Percentiles rank a stretch among this genome's conserved stretches.
phyloP scores from a whole-genome alignment of 2,797 vertebrate genomes.

The Lepilemur ruficaudatus region DNA sequence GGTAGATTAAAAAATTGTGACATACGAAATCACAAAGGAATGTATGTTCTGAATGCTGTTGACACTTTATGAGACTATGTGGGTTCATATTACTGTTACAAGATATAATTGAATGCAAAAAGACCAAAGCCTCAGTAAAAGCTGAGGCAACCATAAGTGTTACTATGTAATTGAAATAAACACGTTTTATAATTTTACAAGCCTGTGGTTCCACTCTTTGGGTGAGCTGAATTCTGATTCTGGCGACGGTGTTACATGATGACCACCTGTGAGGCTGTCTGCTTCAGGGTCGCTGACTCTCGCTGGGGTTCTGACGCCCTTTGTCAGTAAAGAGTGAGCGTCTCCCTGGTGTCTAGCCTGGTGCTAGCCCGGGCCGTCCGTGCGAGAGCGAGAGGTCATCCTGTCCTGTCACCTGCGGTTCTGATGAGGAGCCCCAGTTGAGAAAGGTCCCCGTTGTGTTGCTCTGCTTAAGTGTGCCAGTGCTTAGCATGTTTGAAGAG shows the following conservation, averaged over 20 bases:
- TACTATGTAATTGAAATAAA: constrained; percentile 85
- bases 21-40: not conserved
- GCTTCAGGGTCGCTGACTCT: not conserved
- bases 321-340: fast-evolving
- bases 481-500: not conserved
- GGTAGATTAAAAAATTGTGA: constrained; percentile 35
- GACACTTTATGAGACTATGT: not conserved
- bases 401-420: not conserved
- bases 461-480: too few relatives aligned
- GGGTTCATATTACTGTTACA: constrained; percentile 69
- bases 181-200: constrained; percentile 74
- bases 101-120: constrained; percentile 7
- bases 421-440: not conserved
- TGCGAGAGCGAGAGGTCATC: too few relatives aligned
- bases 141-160: constrained; percentile 65
- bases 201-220: constrained; percentile 75
- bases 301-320: fast-evolving
- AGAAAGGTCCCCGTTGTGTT: fast-evolving
- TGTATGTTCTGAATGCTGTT: not conserved
- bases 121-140: constrained; percentile 58
- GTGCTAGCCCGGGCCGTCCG: fast-evolving
- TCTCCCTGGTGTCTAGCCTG: not conserved
- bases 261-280: too few relatives aligned
- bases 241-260: not conserved
- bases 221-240: not conserved